Evolutionary conservation across 1,140 invertebrate genomes (phyloP).

Genomic region (Drosophila kanapiae): DNA sequence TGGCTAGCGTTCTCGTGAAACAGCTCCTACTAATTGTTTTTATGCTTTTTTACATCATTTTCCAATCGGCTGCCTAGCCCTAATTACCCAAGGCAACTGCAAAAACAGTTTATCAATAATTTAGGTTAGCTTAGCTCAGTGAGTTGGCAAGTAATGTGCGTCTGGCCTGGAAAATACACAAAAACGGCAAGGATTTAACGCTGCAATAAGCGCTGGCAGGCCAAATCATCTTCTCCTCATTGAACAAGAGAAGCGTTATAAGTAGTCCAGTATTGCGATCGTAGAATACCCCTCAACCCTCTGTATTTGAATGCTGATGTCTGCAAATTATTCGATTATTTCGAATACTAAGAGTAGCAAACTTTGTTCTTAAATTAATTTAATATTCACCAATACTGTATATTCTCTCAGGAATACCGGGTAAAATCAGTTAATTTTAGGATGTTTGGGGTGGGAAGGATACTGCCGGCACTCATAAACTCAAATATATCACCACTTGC

Average conservation of each 20-base stretch:
- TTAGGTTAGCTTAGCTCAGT: slow-evolving; percentile 66
- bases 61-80: slow-evolving; percentile 36
- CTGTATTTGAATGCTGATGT: too few species aligned
- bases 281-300: background rate
- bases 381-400: background rate
- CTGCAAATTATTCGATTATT: too few species aligned
- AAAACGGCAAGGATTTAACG: slow-evolving; percentile 63
- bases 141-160: slow-evolving; percentile 55
- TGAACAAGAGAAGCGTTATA: slow-evolving; percentile 9
- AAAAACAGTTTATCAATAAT: slow-evolving; percentile 64
- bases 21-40: slow-evolving; percentile 12
- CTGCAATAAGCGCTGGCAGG: slow-evolving; percentile 56
- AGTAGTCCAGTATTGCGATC: background rate
- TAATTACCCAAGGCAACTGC: slow-evolving; percentile 36
- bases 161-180: slow-evolving; percentile 28
- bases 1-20: background rate
- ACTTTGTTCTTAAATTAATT: background rate
- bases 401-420: slow-evolving; percentile 6
- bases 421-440: slow-evolving; percentile 64
- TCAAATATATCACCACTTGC: slow-evolving; percentile 79
- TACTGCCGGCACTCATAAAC: slow-evolving; percentile 70
- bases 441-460: slow-evolving; percentile 39
- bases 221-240: slow-evolving; percentile 22
- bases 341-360: too few species aligned
- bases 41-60: slow-evolving; percentile 43